Evolutionary conservation across 1,140 invertebrate genomes (phyloP), one percentile per base, ranked within the genome.

Genomic region (Heliothis virescens): DNA sequence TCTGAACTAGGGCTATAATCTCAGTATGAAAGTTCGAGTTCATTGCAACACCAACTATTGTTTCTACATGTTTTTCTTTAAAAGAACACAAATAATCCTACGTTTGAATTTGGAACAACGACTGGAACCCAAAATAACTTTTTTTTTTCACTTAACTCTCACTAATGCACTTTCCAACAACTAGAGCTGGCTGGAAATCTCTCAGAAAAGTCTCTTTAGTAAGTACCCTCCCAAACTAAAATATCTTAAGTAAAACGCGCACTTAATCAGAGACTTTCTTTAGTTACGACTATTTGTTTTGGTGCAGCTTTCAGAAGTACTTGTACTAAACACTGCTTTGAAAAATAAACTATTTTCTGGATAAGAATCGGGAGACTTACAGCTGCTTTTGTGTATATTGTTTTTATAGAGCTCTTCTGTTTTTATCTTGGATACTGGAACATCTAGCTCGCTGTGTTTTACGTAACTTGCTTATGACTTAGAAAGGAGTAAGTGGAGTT

Each of bases 251-350:
- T 67, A 48, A 67, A 67, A 67, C 34, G 41, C 12, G 63, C 41
- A 67, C 63, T 67, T 67, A 67, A 67, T 67, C 63, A 67, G 41
- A 16, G 63, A 67, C 34, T 48, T 67, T 67, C 63, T 67, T 67
- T 48, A 48, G 16, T 67, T 48, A 48, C 9, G 15, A 21, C 9
- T 48, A 67, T 67, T 67, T 67, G 63, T 67, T 41, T 67, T 48
- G 63, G 63, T 67, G 41, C 41, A 21, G 16, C 63, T 48, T 16
- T 67, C 5, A 67, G 34, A 16, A 65, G 34, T 65, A 34, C 62
- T 65, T 65, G 11, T 16, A 48, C 62, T 47, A 65, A 47, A 48
- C 63, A 67, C 41, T 48, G 13, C 63, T 65, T 65, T 48, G 41
- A 18, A 67, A 67, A 67, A 67, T 48, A 67, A 50, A 67, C 63